These are phyloP conservation scores for Rhipidura dahli DNA, from an alignment of 2,113 vertebrate species.

Conservation along the genomic window DNA sequence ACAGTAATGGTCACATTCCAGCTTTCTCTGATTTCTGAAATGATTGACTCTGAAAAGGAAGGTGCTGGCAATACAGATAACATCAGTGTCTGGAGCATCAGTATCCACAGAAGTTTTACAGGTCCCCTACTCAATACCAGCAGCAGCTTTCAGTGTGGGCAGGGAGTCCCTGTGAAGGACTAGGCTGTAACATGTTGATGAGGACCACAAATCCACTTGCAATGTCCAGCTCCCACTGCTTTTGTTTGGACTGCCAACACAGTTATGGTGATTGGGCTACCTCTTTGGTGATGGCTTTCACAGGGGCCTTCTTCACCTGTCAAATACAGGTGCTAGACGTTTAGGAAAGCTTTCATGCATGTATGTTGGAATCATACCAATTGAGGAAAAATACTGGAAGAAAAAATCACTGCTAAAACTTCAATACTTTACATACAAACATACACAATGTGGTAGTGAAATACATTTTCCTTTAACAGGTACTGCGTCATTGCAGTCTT, in stretches of 20 bases:
- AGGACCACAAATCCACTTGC: background rate
- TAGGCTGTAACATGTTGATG: background rate
- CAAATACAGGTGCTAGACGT: background rate
- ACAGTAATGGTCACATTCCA: background rate
- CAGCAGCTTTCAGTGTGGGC: background rate
- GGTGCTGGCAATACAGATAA: background rate
- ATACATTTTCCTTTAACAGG: background rate
- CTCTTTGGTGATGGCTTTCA: background rate
- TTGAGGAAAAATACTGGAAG: background rate
- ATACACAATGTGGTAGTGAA: background rate
- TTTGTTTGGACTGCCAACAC: background rate
- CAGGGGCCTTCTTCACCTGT: background rate
- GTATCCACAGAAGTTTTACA: background rate
- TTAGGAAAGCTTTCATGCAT: background rate
- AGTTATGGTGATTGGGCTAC: background rate
- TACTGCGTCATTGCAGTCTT: background rate
- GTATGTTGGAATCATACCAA: background rate
- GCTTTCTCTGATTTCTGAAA: background rate
- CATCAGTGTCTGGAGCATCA: background rate
- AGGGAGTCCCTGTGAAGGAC: background rate
- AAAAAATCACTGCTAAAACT: background rate
- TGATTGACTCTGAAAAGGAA: background rate
- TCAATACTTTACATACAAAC: background rate
- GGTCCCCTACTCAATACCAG: background rate
- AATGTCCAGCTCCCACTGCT: background rate